These are phyloP conservation scores for Parotocinclus haroldoi DNA, from an alignment of 2,797 vertebrate genomes.

Conservation along the genomic window DNA sequence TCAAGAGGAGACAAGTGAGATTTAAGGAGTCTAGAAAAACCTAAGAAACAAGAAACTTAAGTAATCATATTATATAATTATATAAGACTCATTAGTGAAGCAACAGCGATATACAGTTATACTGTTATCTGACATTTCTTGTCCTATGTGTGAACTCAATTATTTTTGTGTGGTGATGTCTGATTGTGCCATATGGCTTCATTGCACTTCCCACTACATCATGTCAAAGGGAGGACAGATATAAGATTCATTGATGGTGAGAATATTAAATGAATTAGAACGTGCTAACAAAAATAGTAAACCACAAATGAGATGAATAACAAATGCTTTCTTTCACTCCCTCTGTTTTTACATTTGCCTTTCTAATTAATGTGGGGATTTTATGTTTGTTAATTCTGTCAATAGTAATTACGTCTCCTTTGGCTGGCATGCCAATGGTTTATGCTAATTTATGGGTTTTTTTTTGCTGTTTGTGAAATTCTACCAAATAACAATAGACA, in stretches of 20 bases:
- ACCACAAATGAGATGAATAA: slow-evolving; percentile 68
- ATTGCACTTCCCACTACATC: slow-evolving; percentile 37
- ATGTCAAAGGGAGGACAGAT: slow-evolving; percentile 46
- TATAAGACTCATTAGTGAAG: no score
- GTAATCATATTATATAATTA: no score
- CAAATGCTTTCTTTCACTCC: slow-evolving; percentile 66
- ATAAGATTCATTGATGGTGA: slow-evolving; percentile 54
- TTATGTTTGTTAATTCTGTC: slow-evolving; percentile 79
- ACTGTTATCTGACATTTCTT: no score
- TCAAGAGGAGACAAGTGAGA: no score
- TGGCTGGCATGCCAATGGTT: slow-evolving; percentile 56
- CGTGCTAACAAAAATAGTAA: slow-evolving; percentile 53
- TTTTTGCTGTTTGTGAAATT: slow-evolving; percentile 56
- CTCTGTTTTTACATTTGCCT: slow-evolving; percentile 69
- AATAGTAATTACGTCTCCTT: slow-evolving; percentile 74
- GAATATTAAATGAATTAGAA: slow-evolving; percentile 59
- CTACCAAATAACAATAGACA: slow-evolving; percentile 60
- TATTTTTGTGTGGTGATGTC: slow-evolving; percentile 49
- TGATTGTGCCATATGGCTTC: slow-evolving; percentile 56
- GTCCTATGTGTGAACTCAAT: slow-evolving; percentile 8
- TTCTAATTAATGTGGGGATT: slow-evolving; percentile 75
- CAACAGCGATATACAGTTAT: no score
- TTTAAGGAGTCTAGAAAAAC: no score
- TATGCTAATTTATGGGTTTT: slow-evolving; percentile 68
- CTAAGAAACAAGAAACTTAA: no score